Base-by-base conservation (phyloP, 2,113 vertebrate genomes). In the Odontesthes bonariensis region DNA sequence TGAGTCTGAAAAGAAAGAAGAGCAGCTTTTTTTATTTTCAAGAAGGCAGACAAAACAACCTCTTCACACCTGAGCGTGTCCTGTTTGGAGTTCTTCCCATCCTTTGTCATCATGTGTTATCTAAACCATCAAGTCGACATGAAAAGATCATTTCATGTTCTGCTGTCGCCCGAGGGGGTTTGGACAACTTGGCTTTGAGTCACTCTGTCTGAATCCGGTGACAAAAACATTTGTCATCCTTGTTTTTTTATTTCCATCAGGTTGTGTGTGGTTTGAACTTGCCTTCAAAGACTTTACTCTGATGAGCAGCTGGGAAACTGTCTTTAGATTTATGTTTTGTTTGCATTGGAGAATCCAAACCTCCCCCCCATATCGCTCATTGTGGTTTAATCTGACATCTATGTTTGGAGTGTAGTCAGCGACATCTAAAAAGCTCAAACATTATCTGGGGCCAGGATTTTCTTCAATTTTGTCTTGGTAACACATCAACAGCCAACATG, bases 21-120 rank as follows among this genome's bases (percentile, higher is more conserved):
- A 79, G 57, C 59, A 38, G 68, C 20, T 27, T 46, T 77, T 86
- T 79, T 88, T 59, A 83, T 83, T 80, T 85, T 33, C 33, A 73
- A 79, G 60, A 61, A 59, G 74, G 75, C 74, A 94, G 92, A 93
- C 92, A 85, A 90, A 92, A 92, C 90, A 92, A 69, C 38, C 70
- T 81, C 78, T 86, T 83, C 88, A 89, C 84, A 88, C 79, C 67
- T 85, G 71, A 88, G 79, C 53, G 78, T 77, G 42, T 71, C 67
- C 66, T 72, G 57, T 77, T 52, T 69, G 46, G 64, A 83, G 49
- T 38, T 47, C 72, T 54, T 75, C 75, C 38, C 55, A 0, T 71
- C 38, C 66, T 56, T 81, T 87, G 69, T 89, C 64, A 64, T 61
- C 42, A 8, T 2, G 52, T 12, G 65, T 86, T 81, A 86, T 88